These are phyloP conservation scores for Chymomyza caudatula DNA, from an alignment of 2,888 invertebrate genomes.

Conservation along the genomic window DNA sequence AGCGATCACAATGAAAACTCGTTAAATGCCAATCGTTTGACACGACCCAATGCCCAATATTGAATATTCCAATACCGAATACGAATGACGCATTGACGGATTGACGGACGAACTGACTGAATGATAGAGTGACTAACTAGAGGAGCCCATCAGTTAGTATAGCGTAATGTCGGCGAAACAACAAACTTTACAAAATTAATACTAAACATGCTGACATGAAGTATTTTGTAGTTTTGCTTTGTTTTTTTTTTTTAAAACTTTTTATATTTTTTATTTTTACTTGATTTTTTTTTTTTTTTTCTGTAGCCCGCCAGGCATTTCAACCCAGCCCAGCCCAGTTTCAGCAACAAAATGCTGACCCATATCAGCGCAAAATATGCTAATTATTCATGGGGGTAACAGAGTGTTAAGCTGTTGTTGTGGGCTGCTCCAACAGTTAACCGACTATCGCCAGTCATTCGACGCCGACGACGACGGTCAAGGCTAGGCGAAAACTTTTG, in stretches of 20 bases:
- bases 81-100: neutral
- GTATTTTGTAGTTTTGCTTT: neutral
- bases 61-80: neutral
- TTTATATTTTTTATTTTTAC: neutral
- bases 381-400: conserved; percentile 47
- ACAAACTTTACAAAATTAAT: conserved; percentile 22
- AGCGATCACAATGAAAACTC: conserved; percentile 43
- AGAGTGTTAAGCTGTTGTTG: conserved; percentile 1
- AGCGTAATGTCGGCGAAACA: conserved; percentile 1
- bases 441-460: conserved; percentile 1
- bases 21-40: conserved; percentile 68
- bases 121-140: conserved; percentile 16
- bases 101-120: neutral
- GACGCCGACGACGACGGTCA: conserved; percentile 52
- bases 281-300: neutral
- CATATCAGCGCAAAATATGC: conserved; percentile 69
- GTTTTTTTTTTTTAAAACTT: neutral
- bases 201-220: conserved; percentile 26
- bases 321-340: conserved; percentile 34
- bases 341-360: conserved; percentile 56
- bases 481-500: conserved; percentile 41
- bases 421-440: too few relatives aligned
- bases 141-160: conserved; percentile 18
- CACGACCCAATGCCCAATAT: conserved; percentile 45
- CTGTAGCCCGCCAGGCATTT: neutral